Conservation (phyloP, 2,113 vertebrate genomes). For the Salminus brasiliensis region DNA sequence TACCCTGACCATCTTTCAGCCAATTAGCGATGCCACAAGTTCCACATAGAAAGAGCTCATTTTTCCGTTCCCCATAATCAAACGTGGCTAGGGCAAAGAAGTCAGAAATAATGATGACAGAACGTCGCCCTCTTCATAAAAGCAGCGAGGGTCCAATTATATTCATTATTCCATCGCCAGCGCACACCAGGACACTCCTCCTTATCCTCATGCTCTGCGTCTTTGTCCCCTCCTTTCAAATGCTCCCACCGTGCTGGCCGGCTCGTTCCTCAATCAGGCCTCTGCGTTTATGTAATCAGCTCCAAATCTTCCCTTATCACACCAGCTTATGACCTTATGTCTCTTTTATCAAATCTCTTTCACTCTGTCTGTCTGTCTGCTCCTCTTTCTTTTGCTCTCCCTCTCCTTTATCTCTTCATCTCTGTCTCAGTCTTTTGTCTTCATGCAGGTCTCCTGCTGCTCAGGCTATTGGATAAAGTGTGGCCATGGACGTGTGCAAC, state of each 20-base stretch:
- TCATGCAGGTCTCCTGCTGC: conserved; percentile 5
- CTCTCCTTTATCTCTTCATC: background rate
- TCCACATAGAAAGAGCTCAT: conserved; percentile 22
- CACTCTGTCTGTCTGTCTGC: background rate
- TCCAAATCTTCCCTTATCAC: conserved; percentile 17
- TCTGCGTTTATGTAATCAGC: conserved; percentile 2
- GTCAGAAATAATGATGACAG: conserved; percentile 13
- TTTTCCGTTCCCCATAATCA: conserved; percentile 40
- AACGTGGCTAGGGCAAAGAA: conserved; percentile 21
- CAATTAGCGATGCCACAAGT: conserved; percentile 45
- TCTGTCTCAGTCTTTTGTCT: conserved; percentile 2
- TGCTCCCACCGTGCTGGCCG: background rate
- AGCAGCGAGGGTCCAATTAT: conserved; percentile 35
- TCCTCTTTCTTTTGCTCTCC: background rate
- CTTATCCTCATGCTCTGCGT: background rate
- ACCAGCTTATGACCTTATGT: conserved; percentile 22
- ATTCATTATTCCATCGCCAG: conserved; percentile 40
- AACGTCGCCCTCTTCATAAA: conserved; percentile 21
- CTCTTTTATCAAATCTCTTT: conserved; percentile 7
- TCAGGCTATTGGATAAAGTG: conserved; percentile 8
- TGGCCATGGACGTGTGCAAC: conserved; percentile 23
- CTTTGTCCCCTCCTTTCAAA: background rate
- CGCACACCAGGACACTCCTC: conserved; percentile 15
- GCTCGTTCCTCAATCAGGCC: conserved; percentile 12
- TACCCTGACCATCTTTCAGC: conserved; percentile 27